phyloP scores from a whole-genome alignment of 1,140 invertebrate genomes.

The Aphelinus certus region DNA sequence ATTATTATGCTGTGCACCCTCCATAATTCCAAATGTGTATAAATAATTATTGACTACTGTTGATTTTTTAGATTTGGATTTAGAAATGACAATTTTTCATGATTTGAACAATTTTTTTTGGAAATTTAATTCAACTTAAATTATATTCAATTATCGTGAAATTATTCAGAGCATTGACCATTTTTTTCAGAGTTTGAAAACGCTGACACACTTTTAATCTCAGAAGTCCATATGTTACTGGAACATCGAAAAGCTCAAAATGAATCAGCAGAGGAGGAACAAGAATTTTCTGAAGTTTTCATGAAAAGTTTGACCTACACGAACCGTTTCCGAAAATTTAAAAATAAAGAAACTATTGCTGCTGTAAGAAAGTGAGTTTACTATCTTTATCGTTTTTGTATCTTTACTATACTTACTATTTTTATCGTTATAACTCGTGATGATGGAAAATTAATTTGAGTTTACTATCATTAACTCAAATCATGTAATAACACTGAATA shows the following conservation, averaged over 20 bases:
- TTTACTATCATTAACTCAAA: neutral
- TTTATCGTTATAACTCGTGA: neutral
- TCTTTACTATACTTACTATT: too few species aligned
- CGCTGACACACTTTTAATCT: conserved; percentile 96
- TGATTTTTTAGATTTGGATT: too few species aligned
- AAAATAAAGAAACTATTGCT: conserved; percentile 97
- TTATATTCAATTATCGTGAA: too few species aligned
- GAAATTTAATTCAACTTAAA: too few species aligned
- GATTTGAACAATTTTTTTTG: too few species aligned
- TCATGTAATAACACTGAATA: too few species aligned
- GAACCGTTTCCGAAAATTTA: conserved; percentile 95
- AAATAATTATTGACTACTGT: too few species aligned
- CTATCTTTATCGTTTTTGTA: conserved; percentile 8
- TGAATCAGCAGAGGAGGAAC: conserved; percentile 97
- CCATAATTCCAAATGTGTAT: too few species aligned
- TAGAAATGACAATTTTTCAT: too few species aligned
- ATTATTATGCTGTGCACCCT: too few species aligned
- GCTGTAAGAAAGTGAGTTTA: conserved; percentile 85
- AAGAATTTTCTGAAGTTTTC: conserved; percentile 98
- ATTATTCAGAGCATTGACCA: neutral
- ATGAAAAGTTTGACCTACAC: conserved; percentile 98
- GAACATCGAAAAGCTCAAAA: conserved; percentile 98
- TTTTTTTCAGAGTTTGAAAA: conserved; percentile 93
- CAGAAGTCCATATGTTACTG: conserved; percentile 97
- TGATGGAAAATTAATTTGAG: neutral